Conservation (phyloP, 2,113 vertebrate genomes). For the Passerina amoena region DNA sequence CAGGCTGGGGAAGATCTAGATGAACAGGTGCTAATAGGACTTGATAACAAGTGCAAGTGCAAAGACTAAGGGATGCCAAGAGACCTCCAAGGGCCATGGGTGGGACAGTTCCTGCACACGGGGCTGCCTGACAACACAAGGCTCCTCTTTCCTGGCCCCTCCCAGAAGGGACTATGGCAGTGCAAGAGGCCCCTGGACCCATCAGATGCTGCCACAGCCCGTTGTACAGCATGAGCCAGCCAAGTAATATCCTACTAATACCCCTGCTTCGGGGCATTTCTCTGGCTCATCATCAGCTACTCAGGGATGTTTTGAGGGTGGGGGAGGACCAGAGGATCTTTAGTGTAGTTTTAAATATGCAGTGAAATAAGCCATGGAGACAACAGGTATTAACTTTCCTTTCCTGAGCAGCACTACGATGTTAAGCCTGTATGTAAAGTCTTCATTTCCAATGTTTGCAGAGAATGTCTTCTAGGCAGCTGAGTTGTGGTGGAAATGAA, state of each 20-base stretch:
- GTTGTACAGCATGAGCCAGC: neutral
- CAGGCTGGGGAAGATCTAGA: neutral
- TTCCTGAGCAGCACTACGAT: neutral
- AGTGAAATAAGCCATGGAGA: neutral
- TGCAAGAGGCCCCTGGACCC: neutral
- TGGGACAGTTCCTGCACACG: neutral
- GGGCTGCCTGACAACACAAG: neutral
- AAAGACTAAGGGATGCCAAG: neutral
- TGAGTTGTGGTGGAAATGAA: neutral
- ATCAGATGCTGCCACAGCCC: neutral
- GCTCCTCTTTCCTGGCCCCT: neutral
- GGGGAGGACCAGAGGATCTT: neutral
- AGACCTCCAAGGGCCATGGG: neutral
- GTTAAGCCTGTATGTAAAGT: neutral
- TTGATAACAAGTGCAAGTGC: neutral
- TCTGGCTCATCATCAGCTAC: neutral
- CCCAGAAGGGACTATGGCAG: neutral
- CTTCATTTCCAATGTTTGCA: neutral
- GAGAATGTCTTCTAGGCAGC: neutral
- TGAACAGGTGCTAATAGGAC: neutral
- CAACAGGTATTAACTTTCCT: neutral
- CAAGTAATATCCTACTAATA: neutral
- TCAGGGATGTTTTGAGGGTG: neutral
- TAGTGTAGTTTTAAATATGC: neutral
- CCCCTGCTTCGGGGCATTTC: rapidly evolving